Conservation (phyloP, 2,797 vertebrate genomes). For the Etheostoma nigrum region DNA sequence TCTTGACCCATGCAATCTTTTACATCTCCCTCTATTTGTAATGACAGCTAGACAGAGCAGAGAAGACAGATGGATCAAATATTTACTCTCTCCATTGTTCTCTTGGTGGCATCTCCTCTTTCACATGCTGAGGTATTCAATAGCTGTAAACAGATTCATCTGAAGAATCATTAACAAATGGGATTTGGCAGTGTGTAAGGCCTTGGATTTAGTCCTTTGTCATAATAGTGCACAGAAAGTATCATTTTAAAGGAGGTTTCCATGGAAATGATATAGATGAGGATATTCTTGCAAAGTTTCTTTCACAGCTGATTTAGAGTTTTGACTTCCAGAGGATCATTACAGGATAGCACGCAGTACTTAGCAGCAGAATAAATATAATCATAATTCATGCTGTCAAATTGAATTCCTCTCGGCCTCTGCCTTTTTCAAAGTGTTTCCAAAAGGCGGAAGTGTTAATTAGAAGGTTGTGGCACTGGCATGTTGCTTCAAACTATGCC, state of each 20-base stretch:
- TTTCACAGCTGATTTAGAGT: constrained; percentile 39
- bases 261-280: constrained; percentile 26
- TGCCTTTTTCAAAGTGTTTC: constrained; percentile 31
- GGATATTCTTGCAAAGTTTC: constrained; percentile 25
- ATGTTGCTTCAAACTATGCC: constrained; percentile 31
- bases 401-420: constrained; percentile 29
- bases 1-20: constrained; percentile 51
- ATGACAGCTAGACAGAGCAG: constrained; percentile 80
- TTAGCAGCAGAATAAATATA: constrained; percentile 52
- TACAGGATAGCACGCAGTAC: constrained; percentile 28
- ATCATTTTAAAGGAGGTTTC: constrained; percentile 11
- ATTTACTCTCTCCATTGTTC: constrained; percentile 85
- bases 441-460: constrained; percentile 53
- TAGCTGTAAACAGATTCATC: constrained; percentile 68
- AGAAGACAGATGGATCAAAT: constrained; percentile 82
- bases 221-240: constrained; percentile 30
- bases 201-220: constrained; percentile 19
- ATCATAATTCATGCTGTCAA: constrained; percentile 46
- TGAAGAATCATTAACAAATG: constrained; percentile 74
- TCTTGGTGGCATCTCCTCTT: constrained; percentile 62
- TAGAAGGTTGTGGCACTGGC: constrained; percentile 30
- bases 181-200: constrained; percentile 46
- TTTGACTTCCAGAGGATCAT: constrained; percentile 43
- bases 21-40: constrained; percentile 71
- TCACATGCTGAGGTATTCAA: constrained; percentile 66